Conservation (phyloP, 2,888 invertebrate genomes). For the Leucophora obtusa region DNA sequence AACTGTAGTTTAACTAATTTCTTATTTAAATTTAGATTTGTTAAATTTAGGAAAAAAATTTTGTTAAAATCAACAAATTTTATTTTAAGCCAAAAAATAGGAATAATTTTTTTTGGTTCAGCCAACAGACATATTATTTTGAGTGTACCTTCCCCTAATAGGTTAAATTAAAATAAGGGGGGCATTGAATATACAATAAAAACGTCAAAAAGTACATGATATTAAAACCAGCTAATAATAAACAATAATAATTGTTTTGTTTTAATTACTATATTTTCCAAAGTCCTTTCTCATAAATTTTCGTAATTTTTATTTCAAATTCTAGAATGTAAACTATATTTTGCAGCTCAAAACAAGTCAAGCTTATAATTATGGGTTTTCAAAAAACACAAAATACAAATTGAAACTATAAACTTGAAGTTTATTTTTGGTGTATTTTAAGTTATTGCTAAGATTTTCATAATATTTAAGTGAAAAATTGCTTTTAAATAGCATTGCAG, state of each 20-base stretch:
- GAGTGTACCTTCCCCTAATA: neutral
- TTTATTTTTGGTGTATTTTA: constrained; percentile 32
- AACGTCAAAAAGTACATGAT: neutral
- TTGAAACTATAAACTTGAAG: constrained; percentile 55
- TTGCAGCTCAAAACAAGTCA: constrained; percentile 48
- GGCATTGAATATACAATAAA: neutral
- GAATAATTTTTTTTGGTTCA: too few species aligned
- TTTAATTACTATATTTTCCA: constrained; percentile 8
- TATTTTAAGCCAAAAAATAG: too few species aligned
- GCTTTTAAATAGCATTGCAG: constrained; percentile 20
- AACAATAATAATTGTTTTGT: neutral
- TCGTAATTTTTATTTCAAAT: constrained; percentile 17
- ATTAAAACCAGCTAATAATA: constrained; percentile 6
- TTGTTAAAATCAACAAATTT: too few species aligned
- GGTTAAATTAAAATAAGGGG: neutral
- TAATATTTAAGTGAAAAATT: constrained; percentile 38
- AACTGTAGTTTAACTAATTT: too few species aligned
- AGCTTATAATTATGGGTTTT: constrained; percentile 51
- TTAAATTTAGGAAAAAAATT: too few species aligned
- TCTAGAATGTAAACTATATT: constrained; percentile 39
- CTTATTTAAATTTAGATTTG: too few species aligned
- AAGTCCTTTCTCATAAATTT: constrained; percentile 26
- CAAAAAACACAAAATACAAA: constrained; percentile 14
- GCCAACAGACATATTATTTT: too few species aligned
- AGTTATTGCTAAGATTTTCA: constrained; percentile 14